phyloP scores from a whole-genome alignment of 2,888 invertebrate genomes.

The Exocentrus adspersus region DNA sequence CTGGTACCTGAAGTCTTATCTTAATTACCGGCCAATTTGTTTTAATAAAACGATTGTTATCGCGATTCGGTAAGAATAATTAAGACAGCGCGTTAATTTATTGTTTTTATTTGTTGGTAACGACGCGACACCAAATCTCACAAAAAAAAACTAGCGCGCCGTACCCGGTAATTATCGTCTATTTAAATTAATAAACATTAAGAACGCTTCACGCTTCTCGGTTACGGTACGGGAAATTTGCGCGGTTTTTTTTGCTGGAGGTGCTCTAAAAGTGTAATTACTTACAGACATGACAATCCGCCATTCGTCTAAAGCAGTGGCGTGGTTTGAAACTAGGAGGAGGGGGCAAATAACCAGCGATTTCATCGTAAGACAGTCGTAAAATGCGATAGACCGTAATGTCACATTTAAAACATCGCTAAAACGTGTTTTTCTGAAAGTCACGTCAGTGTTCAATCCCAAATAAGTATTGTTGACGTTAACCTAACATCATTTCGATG shows the following conservation, averaged over 20 bases:
- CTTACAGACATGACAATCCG: not conserved
- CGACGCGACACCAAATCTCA: not conserved
- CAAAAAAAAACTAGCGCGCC: not conserved
- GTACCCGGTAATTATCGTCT: not conserved
- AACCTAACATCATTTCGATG: no score
- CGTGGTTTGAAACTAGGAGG: not conserved
- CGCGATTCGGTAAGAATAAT: no score
- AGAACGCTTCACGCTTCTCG: conserved; percentile 3
- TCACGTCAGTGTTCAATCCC: no score
- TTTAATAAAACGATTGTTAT: no score
- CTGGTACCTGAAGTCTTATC: no score
- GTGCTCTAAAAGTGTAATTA: not conserved
- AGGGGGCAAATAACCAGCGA: not conserved
- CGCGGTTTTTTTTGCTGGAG: not conserved
- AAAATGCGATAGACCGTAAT: not conserved
- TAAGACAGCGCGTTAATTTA: not conserved
- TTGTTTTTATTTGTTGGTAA: not conserved
- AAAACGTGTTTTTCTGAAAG: not conserved
- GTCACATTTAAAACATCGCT: not conserved
- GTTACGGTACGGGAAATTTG: not conserved
- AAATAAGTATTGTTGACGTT: no score
- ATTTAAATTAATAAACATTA: conserved; percentile 3
- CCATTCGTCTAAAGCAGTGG: not conserved
- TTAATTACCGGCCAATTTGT: no score
- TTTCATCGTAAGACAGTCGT: not conserved